These are phyloP conservation scores for Synanceia verrucosa DNA, from an alignment of 2,797 vertebrate genomes.

Conservation along the genomic window DNA sequence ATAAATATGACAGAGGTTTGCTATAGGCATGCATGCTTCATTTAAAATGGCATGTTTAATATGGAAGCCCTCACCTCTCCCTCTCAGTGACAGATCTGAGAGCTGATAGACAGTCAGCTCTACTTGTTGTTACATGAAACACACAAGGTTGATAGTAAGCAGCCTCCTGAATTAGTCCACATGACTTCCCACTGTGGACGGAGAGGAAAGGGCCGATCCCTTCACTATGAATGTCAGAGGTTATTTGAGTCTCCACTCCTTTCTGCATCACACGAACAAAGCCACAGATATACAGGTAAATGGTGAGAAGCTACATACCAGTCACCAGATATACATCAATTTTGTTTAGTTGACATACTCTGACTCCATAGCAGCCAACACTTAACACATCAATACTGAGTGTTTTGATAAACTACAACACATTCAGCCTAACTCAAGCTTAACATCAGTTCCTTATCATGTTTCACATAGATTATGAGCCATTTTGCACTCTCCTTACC, in stretches of 20 bases:
- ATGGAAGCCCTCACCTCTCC: not conserved
- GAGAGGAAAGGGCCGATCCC: slow-evolving; percentile 4
- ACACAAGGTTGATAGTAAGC: slow-evolving; percentile 16
- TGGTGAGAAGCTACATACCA: not conserved
- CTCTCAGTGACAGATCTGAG: not conserved
- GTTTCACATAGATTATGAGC: too few species aligned
- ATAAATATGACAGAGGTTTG: not conserved
- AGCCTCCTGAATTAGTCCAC: slow-evolving; percentile 20
- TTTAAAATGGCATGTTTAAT: not conserved
- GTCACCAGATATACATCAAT: too few species aligned
- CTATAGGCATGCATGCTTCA: not conserved
- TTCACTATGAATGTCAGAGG: slow-evolving; percentile 37
- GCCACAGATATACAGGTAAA: not conserved
- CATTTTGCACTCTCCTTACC: too few species aligned
- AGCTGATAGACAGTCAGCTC: not conserved
- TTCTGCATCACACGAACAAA: not conserved
- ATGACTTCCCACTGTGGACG: slow-evolving; percentile 1
- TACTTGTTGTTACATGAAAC: not conserved
- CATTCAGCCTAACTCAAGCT: too few species aligned
- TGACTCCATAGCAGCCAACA: too few species aligned
- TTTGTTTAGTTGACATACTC: too few species aligned
- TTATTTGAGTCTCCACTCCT: slow-evolving; percentile 16
- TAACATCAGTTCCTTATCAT: too few species aligned
- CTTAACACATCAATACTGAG: too few species aligned
- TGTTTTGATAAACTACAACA: too few species aligned